phyloP scores from a whole-genome alignment of 2,888 invertebrate genomes.

The Rhamnusium bicolor region DNA sequence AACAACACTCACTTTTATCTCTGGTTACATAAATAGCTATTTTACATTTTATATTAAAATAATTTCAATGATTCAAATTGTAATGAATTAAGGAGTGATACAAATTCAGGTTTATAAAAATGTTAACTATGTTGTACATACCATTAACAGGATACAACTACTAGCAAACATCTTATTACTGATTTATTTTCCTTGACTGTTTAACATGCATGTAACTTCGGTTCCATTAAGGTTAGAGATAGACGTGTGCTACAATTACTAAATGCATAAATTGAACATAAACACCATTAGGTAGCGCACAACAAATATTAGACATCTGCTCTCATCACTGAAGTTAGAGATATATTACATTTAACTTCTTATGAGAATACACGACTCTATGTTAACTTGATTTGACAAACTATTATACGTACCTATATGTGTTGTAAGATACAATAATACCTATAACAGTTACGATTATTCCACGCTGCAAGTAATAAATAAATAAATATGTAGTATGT shows the following conservation, averaged over 20 bases:
- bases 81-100: too few relatives aligned
- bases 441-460: too few relatives aligned
- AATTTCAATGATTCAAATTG: too few relatives aligned
- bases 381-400: background rate
- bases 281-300: conserved; percentile 19
- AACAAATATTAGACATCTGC: conserved; percentile 26
- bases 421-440: background rate
- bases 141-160: background rate
- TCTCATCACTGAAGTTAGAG: conserved; percentile 3
- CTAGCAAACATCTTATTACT: background rate
- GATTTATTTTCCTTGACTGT: background rate
- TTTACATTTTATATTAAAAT: too few relatives aligned
- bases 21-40: too few relatives aligned
- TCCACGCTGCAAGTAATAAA: too few relatives aligned
- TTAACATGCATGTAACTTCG: background rate
- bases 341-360: background rate
- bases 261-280: conserved; percentile 10
- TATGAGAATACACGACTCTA: background rate
- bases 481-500: too few relatives aligned
- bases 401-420: background rate
- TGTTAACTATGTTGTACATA: too few relatives aligned
- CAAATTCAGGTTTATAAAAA: too few relatives aligned
- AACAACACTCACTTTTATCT: too few relatives aligned
- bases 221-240: background rate
- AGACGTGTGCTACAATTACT: conserved; percentile 10